Evolutionary conservation across 2,888 invertebrate genomes (phyloP).

Genomic region (Tinea trinotella): DNA sequence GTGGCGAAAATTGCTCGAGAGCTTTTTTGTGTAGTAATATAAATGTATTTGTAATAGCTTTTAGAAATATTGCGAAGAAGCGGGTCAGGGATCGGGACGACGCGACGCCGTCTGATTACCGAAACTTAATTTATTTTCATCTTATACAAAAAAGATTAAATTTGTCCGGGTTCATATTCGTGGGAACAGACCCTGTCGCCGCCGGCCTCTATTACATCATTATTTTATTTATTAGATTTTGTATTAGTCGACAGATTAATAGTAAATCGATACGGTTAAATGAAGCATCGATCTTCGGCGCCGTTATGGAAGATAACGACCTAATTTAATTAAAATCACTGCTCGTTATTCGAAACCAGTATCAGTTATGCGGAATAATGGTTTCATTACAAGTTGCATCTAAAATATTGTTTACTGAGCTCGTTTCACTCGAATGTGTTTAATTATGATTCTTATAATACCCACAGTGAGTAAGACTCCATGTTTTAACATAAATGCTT

Average conservation of each 20-base stretch:
- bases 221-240: constrained; percentile 70
- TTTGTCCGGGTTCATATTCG: constrained; percentile 55
- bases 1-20: constrained; percentile 71
- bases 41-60: constrained; percentile 73
- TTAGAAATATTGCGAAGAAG: constrained; percentile 70
- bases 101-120: constrained; percentile 52
- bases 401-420: not conserved
- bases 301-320: constrained; percentile 15
- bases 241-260: constrained; percentile 67
- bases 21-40: constrained; percentile 68
- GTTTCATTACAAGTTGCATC: constrained; percentile 12
- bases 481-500: not conserved
- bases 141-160: constrained; percentile 44
- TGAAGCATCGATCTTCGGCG: constrained; percentile 12
- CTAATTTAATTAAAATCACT: constrained; percentile 17
- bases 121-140: constrained; percentile 69
- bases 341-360: constrained; percentile 14
- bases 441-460: not conserved
- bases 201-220: constrained; percentile 69
- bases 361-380: constrained; percentile 14
- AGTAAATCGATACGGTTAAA: constrained; percentile 60
- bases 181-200: constrained; percentile 70
- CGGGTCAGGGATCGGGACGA: constrained; percentile 56
- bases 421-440: not conserved
- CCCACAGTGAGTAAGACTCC: not conserved